phyloP scores from a whole-genome alignment of 1,140 invertebrate species.

The Calycopis cecrops region DNA sequence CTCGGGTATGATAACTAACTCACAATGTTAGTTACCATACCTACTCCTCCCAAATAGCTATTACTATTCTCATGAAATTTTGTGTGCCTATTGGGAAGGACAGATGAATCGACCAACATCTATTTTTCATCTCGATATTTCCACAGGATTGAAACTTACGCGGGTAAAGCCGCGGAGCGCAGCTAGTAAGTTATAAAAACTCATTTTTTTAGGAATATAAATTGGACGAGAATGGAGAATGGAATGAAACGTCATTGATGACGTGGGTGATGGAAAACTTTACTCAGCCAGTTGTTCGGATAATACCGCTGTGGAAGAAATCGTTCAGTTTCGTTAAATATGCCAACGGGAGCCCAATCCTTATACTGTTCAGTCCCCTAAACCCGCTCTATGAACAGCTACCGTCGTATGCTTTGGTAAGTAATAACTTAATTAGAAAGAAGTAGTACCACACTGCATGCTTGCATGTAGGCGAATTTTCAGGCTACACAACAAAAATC shows the following conservation, averaged over 20 bases:
- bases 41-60: no score
- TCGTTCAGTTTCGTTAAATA: constrained; percentile 78
- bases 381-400: constrained; percentile 78
- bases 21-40: no score
- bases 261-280: constrained; percentile 77
- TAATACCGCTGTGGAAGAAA: constrained; percentile 80
- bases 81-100: no score
- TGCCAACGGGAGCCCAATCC: constrained; percentile 78
- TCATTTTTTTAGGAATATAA: constrained; percentile 70
- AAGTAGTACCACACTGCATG: not conserved
- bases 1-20: no score
- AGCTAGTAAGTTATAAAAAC: no score
- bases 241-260: constrained; percentile 55
- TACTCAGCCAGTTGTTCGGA: constrained; percentile 77
- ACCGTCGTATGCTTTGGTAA: constrained; percentile 81
- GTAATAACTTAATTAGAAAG: constrained; percentile 16
- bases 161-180: no score
- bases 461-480: not conserved
- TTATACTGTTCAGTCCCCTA: constrained; percentile 83
- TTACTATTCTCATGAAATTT: no score
- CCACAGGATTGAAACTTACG: no score
- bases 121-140: no score
- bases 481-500: no score
- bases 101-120: no score
- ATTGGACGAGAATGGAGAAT: constrained; percentile 40